Base-by-base conservation (phyloP, 2,888 invertebrate genomes). In the Apamea crenata region DNA sequence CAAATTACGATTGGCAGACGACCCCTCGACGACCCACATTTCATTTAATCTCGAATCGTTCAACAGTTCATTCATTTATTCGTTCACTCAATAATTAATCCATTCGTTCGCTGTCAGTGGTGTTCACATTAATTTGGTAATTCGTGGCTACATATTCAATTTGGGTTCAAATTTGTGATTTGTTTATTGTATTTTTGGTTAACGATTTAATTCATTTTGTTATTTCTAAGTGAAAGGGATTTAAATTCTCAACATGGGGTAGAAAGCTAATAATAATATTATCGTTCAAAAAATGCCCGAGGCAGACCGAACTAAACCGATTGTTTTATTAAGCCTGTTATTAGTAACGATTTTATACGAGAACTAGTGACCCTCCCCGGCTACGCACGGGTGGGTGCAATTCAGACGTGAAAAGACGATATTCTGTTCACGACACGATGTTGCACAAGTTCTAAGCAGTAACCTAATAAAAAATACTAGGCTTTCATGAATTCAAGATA, bases 31-130 rank as follows among this genome's bases (percentile, higher is more conserved):
- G n/a, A n/a, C n/a, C n/a, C n/a, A n/a, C n/a, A 82, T 77, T 84
- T 87, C 69, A 84, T 82, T 78, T 78, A 82, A 86, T 86, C 76
- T 82, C 61, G 67, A 80, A 71, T 79, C 86, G 69, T 78, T 76
- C 75, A 83, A 74, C 81, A 76, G 82, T 72, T 88, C 83, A 87
- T 76, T 86, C 77, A 70, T 75, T 78, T 77, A 79, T 70, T 80
- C 78, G 69, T 82, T 82, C 88, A 81, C 72, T 88, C 85, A 87
- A 88, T 88, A 87, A 88, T 88, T 87, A 83, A 83, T 77, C 77
- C 80, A 80, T 80, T 88, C 80, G 71, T n/a, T 80, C 67, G 44
- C 82, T 86, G 85, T 87, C 88, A 81, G 36, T 71, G 66, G 71
- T 36, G 63, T 25, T 73, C 66, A 72, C 72, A 79, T 82, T 80